Percentiles rank a stretch among this genome's conserved stretches.
Evolutionary conservation across 2,797 vertebrate genomes (phyloP).

Genomic region (Falco concolor): DNA sequence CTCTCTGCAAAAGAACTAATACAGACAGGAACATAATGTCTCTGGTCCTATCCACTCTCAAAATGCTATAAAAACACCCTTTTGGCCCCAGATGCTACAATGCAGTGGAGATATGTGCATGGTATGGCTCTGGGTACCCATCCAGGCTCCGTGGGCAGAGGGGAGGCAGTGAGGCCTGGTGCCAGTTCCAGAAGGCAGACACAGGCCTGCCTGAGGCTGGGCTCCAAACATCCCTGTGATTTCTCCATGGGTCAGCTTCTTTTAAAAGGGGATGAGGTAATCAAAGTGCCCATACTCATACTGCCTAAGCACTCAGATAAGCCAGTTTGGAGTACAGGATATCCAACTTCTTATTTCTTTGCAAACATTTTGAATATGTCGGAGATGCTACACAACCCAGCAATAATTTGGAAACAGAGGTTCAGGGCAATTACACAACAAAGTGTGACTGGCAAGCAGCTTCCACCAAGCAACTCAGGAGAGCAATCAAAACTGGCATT

Average conservation of each 20-base stretch:
- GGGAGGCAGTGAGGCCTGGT: neutral
- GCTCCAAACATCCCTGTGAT: neutral
- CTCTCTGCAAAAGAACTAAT: neutral
- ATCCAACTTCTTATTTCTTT: neutral
- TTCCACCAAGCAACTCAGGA: neutral
- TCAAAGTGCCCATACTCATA: neutral
- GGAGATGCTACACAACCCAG: neutral
- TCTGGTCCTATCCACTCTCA: neutral
- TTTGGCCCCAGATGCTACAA: neutral
- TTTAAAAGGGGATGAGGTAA: neutral
- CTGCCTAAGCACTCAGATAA: neutral
- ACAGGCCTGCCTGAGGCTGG: neutral
- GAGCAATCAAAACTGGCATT: neutral
- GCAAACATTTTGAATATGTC: neutral
- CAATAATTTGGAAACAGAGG: neutral
- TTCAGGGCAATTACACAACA: neutral
- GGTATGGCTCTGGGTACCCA: neutral
- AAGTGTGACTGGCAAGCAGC: neutral
- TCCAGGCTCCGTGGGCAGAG: neutral
- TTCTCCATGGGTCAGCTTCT: neutral
- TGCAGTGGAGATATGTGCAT: rapidly evolving
- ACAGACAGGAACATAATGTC: neutral
- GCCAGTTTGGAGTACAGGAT: neutral
- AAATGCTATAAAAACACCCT: neutral
- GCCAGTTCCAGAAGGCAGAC: neutral